These are phyloP conservation scores for Strongylocentrotus purpuratus DNA, from an alignment of 35 echinoderm and acorn worm genomes.

Conservation along the genomic window DNA sequence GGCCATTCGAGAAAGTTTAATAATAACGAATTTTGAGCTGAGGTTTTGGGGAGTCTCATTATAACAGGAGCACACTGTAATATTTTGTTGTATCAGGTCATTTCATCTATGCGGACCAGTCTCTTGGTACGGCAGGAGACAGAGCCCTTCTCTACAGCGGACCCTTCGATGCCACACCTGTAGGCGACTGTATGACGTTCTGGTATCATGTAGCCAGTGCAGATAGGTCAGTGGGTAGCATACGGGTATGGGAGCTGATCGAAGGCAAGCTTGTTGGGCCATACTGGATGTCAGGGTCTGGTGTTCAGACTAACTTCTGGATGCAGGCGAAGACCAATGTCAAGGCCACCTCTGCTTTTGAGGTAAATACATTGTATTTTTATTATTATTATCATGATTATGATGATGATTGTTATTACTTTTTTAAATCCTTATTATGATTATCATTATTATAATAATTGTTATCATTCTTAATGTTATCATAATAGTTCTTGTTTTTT, in stretches of 20 bases:
- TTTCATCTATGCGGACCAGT: not conserved
- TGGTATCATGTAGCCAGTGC: conserved; percentile 53
- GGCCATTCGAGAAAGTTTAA: too few relatives aligned
- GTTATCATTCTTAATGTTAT: too few relatives aligned
- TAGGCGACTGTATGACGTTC: conserved; percentile 60
- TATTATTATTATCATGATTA: too few relatives aligned
- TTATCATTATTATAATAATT: not conserved
- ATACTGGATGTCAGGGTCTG: conserved; percentile 37
- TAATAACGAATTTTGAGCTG: too few relatives aligned
- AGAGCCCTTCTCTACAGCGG: not conserved
- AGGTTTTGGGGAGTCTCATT: too few relatives aligned
- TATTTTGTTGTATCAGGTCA: not conserved
- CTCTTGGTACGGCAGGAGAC: not conserved
- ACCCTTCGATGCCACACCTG: conserved; percentile 18
- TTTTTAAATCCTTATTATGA: too few relatives aligned
- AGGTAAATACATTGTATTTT: not conserved
- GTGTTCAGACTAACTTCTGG: conserved; percentile 24
- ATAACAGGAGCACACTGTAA: too few relatives aligned
- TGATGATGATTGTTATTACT: too few relatives aligned
- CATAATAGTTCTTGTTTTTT: not conserved
- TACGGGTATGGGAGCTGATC: conserved; percentile 21
- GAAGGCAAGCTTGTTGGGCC: not conserved
- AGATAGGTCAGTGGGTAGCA: not conserved
- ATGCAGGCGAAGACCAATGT: not conserved
- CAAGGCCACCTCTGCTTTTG: not conserved